Conservation (phyloP, 2,797 vertebrate species). For the Atherinosoma microstoma region DNA sequence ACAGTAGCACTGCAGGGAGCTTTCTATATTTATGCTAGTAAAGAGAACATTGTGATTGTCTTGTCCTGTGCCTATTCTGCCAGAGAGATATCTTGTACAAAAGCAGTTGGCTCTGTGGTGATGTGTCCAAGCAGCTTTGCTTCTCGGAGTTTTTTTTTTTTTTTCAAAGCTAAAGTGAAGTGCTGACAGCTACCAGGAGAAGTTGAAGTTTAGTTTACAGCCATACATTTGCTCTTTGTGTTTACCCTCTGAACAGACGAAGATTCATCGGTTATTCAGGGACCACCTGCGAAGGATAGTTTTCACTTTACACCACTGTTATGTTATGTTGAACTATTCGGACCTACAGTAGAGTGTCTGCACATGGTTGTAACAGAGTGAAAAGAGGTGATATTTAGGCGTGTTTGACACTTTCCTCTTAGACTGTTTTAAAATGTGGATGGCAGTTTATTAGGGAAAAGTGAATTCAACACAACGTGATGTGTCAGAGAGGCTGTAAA, state of each 20-base stretch:
- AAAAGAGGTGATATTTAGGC: conserved; percentile 27
- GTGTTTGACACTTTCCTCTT: conserved; percentile 11
- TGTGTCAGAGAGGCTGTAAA: not conserved
- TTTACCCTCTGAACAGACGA: not conserved
- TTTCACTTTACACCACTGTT: not conserved
- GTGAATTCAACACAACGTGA: not conserved
- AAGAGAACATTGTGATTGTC: conserved; percentile 38
- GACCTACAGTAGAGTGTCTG: not conserved
- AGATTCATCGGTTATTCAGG: conserved; percentile 19
- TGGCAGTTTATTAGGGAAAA: conserved; percentile 6
- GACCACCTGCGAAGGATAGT: conserved; percentile 46
- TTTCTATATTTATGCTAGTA: conserved; percentile 49
- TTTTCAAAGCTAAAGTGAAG: not conserved
- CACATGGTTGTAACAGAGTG: conserved; percentile 4
- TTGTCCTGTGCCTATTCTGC: conserved; percentile 48
- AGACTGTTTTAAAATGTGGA: conserved; percentile 20
- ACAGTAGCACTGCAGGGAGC: conserved; percentile 47
- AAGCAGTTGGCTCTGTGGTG: conserved; percentile 29
- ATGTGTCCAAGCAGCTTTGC: conserved; percentile 29
- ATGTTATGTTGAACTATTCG: conserved; percentile 15
- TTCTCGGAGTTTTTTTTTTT: not conserved
- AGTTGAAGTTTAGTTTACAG: conserved; percentile 27
- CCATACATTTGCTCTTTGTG: conserved; percentile 15
- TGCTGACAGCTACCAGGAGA: conserved; percentile 25
- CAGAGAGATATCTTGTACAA: conserved; percentile 34